Base-by-base conservation (phyloP, 2,113 vertebrate species). In the Gasterosteus aculeatus region DNA sequence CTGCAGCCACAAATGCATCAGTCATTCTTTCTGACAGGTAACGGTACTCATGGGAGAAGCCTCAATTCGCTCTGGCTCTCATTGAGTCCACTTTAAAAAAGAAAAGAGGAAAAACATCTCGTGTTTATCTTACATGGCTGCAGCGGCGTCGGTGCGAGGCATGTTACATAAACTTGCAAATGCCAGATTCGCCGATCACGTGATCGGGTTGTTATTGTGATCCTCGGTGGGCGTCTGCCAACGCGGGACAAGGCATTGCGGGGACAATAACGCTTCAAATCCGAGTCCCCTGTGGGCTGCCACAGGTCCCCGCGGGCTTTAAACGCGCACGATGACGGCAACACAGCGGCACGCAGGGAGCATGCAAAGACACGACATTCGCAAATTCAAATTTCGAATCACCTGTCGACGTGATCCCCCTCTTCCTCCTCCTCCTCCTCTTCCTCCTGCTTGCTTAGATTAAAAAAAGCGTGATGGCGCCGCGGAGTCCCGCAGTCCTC, bases 161-260 rank as follows among this genome's bases (percentile, higher is more conserved):
- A 44, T 75, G 91, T 94, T 94, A 94, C 85, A 91, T 94, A 94
- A 93, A 92, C 85, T 68, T 65, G 72, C 75, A 85, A 85, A 78
- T 78, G 78, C 47, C 77, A 85, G 42, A 85, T 81, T 72, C 83
- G 61, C 82, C 86, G 63, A 44, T 84, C 92, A 93, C 89, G 91
- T 94, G 93, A 93, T 72, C 64, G 10, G 65, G 87, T 83, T 93
- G 92, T 94, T 94, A 86, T 92, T 92, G 90, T 92, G 78, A 82
- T 18, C 29, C 29, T 39, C 12, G 1, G 14, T 61, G 65, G 46
- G 58, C 22, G 35, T 38, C 12, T 77, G 59, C 8, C 46, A 58
- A 35, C 54, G 53, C 73, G 53, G 14, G 59, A 63, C 14, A 57
- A 22, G 58, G 10, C 39, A 33, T 7, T 22, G 15, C 2, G 35